Base-by-base conservation (phyloP, 2,797 vertebrate genomes). In the Schizopygopsis malacanthus region DNA sequence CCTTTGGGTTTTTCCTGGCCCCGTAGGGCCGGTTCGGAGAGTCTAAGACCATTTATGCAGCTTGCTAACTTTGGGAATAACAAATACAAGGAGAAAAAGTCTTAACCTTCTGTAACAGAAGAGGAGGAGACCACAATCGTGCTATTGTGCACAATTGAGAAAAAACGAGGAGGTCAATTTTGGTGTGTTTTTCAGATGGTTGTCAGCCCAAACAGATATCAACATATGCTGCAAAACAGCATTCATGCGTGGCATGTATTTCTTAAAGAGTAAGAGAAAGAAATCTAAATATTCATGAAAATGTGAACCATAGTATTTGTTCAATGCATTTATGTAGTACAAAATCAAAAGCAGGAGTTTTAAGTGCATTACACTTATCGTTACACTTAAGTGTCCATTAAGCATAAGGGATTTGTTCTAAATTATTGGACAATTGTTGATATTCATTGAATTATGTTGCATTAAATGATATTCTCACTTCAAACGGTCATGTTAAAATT, bases 1-100 rank as follows among this genome's bases (percentile, higher is more conserved):
- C 95, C 92, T 73, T 90, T 90, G 93, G 94, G 94, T 95, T 95
- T 94, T 95, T 96, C 95, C 95, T 96, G 95, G 95, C 95, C 94
- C 88, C 92, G 88, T 84, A 90, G 92, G 92, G 93, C 93, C 86
- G 89, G 92, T 93, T 94, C 92, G 72, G 91, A 94, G 93, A 94
- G 90, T 93, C 90, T 92, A 87, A 91, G 93, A 93, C 94, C 93
- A 84, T 92, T 95, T 88, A 79, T 91, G 91, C 93, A 94, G 94
- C 90, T 93, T 93, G 88, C 81, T 90, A 93, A 90, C 93, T 94
- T 95, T 93, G 93, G 95, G 94, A 96, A 95, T 95, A 94, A 95
- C 93, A 96, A 95, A 95, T 94, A 91, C 91, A 92, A 86, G 91
- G 93, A 94, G 82, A 94, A 93, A 92, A 93, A 93, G 93, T 92